Base-by-base conservation (phyloP, 2,113 vertebrate genomes). In the Microcebus murinus region DNA sequence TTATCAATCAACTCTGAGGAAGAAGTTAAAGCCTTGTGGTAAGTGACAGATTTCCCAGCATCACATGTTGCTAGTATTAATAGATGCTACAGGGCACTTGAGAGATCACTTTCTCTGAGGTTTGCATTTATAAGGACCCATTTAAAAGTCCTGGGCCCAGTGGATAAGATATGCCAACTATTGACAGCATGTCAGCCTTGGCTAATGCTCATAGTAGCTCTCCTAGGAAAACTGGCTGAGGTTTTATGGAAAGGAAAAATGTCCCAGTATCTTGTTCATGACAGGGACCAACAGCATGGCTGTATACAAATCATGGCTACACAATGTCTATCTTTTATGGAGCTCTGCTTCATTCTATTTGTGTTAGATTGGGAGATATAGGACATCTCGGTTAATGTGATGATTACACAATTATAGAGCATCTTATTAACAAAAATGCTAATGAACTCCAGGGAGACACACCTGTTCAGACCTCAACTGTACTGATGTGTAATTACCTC, bases 1-100 rank as follows among this genome's bases (percentile, higher is more conserved):
- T 67, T 79, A 59, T 86, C 61, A 85, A 50, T 92, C 67, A 96
- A 59, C 45, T 79, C 23, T 20, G 18, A 88, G 73, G n/a, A 87
- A 73, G 65, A 86, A 77, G 55, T 93, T 91, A 82, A 94, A 85
- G 63, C 45, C 17, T 8, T 31, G n/a, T 74, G n/a, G 6, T 76
- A 61, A 85, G 39, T 52, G 91, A 92, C 39, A 80, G 48, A 9
- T 79, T 48, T 82, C 13, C 48, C 13, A 36, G 61, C 2, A 61
- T 39, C 59, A 74, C 13, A 14, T 21, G 34, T n/a, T 71, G 15
- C 65, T 71, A 89, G 70, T 27, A 73, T 70, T 71, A 89, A 63
- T 27, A 73, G 81, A 48, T 59, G 20, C 29, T 59, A 14, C n/a
- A 55, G 67, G 67, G n/a, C 20, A 82, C 63, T 79, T 50, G 42